Evolutionary conservation across 2,113 vertebrate species (phyloP).

Genomic region (rabbit (Oryctolagus cuniculus)): mOryCun1.1 NC_091432.1:47863001-47863500

Average conservation of each 20-base stretch:
- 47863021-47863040: conserved; percentile 57
- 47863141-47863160: too few relatives aligned
- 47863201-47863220: conserved; percentile 39
- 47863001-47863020: too few relatives aligned
- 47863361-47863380: conserved; percentile 81
- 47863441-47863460: conserved; percentile 96
- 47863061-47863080: conserved; percentile 3
- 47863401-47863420: conserved; percentile 96
- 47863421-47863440: conserved; percentile 93
- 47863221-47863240: not conserved
- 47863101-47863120: conserved; percentile 37
- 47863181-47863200: conserved; percentile 37
- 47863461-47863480: not conserved
- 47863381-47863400: conserved; percentile 89
- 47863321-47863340: conserved; percentile 82
- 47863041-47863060: conserved; percentile 41
- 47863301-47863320: conserved; percentile 53
- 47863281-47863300: conserved; percentile 28
- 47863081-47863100: conserved; percentile 42
- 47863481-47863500: not conserved
- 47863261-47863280: not conserved
- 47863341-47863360: conserved; percentile 85
- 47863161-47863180: not conserved
- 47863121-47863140: too few relatives aligned
- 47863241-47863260: conserved; percentile 53